phyloP scores from a whole-genome alignment of 1,140 invertebrate species.

The Brachionus asplanchnoidis region DNA sequence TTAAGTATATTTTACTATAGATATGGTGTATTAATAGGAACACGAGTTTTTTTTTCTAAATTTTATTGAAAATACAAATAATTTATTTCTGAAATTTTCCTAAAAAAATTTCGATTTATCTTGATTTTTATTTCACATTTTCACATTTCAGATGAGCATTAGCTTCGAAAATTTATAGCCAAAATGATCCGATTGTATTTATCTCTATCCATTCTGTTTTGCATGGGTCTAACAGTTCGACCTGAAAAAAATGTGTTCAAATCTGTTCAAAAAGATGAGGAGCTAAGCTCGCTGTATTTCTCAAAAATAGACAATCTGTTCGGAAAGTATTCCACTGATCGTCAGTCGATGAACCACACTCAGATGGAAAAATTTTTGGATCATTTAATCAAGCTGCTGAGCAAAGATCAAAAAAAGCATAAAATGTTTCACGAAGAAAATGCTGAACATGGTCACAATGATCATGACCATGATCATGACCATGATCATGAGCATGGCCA shows the following conservation, averaged over 20 bases:
- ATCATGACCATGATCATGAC: conserved; percentile 11
- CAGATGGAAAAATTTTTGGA: neutral
- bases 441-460: neutral
- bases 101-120: neutral
- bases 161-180: neutral
- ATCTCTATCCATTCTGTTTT: neutral
- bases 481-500: neutral
- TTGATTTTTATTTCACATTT: neutral
- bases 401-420: neutral
- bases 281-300: neutral
- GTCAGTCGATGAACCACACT: neutral
- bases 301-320: neutral
- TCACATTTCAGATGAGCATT: conserved; percentile 7
- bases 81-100: neutral
- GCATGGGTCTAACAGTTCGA: neutral
- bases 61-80: neutral
- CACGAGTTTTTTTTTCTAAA: conserved; percentile 5
- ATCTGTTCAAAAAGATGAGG: neutral
- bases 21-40: neutral
- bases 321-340: neutral
- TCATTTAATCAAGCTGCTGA: conserved; percentile 8
- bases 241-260: neutral
- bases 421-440: neutral
- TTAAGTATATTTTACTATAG: neutral
- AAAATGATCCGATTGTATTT: neutral